These are phyloP conservation scores for Craterocephalus amniculus DNA, from an alignment of 2,797 vertebrate species.

Conservation along the genomic window DNA sequence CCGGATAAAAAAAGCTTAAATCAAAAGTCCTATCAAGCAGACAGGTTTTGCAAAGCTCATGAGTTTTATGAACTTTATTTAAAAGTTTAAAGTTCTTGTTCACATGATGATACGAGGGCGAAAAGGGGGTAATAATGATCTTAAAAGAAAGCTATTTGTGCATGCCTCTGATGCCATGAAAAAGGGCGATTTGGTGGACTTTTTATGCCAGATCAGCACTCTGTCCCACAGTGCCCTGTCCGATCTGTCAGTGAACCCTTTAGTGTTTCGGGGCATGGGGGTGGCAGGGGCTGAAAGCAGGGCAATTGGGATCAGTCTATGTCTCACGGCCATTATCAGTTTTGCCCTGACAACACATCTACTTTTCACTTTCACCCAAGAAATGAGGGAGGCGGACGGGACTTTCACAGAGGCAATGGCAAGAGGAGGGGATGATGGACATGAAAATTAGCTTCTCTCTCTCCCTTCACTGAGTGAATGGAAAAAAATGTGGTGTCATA, in stretches of 20 bases:
- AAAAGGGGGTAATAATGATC: constrained; percentile 21
- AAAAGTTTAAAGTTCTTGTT: background rate
- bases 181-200: constrained; percentile 54
- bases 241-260: constrained; percentile 83
- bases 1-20: constrained; percentile 67
- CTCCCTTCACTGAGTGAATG: constrained; percentile 60
- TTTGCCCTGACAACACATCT: constrained; percentile 82
- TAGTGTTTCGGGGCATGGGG: constrained; percentile 68
- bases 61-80: background rate
- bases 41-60: constrained; percentile 30
- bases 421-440: constrained; percentile 78
- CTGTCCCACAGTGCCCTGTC: constrained; percentile 64
- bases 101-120: background rate
- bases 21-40: constrained; percentile 59
- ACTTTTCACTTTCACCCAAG: constrained; percentile 80
- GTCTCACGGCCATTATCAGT: constrained; percentile 78
- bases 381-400: constrained; percentile 55
- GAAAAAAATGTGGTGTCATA: constrained; percentile 75
- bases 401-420: constrained; percentile 63
- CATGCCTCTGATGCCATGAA: constrained; percentile 51
- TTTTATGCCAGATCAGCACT: constrained; percentile 81
- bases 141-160: constrained; percentile 40
- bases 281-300: constrained; percentile 80
- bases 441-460: constrained; percentile 77
- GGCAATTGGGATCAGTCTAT: constrained; percentile 81